Percentiles rank a stretch among this genome's conserved stretches.
Evolutionary conservation across 35 echinoderm and acorn worm genomes (phyloP).

Genomic region (Ophiothrix spiculata): DNA sequence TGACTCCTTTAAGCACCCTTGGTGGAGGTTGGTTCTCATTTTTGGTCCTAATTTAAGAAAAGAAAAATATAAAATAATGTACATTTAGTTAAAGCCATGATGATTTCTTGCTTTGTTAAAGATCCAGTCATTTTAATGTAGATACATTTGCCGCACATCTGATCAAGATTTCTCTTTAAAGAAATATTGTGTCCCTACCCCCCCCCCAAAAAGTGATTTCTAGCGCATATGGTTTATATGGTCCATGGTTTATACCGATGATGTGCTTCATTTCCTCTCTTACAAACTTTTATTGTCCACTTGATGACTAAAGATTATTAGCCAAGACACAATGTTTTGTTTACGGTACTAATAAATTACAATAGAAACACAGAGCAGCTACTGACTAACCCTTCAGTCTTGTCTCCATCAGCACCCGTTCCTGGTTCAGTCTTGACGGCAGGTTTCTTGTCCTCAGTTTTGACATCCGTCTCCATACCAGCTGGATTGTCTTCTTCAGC

Average conservation of each 20-base stretch:
- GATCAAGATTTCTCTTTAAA: neutral
- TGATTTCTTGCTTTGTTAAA: too few species aligned
- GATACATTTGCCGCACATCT: neutral
- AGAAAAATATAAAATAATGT: too few species aligned
- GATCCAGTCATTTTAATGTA: neutral
- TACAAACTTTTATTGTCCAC: too few species aligned
- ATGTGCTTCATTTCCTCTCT: too few species aligned
- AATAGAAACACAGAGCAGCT: neutral
- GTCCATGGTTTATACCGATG: too few species aligned
- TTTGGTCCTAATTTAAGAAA: slow-evolving; percentile 21
- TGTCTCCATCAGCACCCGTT: slow-evolving; percentile 42
- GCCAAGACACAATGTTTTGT: too few species aligned
- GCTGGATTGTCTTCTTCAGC: slow-evolving; percentile 82
- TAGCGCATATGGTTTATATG: too few species aligned
- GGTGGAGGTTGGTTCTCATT: slow-evolving; percentile 26
- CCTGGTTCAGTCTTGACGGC: slow-evolving; percentile 41
- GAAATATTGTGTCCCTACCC: neutral
- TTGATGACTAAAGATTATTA: too few species aligned
- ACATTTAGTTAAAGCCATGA: too few species aligned
- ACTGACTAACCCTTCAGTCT: slow-evolving; percentile 64
- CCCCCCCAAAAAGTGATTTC: too few species aligned
- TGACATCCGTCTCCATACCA: slow-evolving; percentile 28
- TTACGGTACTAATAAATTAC: too few species aligned
- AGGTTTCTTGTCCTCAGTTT: slow-evolving; percentile 30
- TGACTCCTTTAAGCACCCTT: slow-evolving; percentile 91